Evolutionary conservation across 2,113 vertebrate genomes (phyloP), one percentile per base, ranked within the genome.

Genomic region (Paramisgurnus dabryanus): DNA sequence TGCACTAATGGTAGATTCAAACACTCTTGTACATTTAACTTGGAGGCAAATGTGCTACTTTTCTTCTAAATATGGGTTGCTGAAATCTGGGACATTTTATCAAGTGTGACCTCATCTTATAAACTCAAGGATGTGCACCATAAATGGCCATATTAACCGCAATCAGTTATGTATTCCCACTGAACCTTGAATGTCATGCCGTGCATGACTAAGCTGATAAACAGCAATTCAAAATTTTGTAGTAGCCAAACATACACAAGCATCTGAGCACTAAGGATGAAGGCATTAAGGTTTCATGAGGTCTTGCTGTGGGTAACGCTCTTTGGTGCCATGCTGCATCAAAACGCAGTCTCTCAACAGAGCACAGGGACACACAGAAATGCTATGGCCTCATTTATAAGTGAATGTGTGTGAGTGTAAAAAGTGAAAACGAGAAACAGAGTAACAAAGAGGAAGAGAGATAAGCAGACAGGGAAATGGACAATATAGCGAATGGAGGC

Each of bases 21-120:
- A 34, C 45, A 7, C 7, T 47, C 7, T 8, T 47, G 45, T 7
- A 47, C 45, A 47, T 7, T 47, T 47, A 7, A 8, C 5, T 8
- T 7, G 7, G 10, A 7, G 7, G 10, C 45, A 67, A 34, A 57
- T 17, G 41, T n/a, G 53, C 39, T 63, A 41, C 68, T 71, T 49
- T 61, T 55, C 34, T 69, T 27, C 72, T 71, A 57, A 71, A 83
- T 76, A n/a, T 80, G 67, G 82, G 78, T 76, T 81, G 68, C 64
- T 13, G 41, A 53, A 71, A 85, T 78, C 18, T 81, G 84, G 80
- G 80, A 57, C 49, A 64, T 27, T 11, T 34, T 69, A 72, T 45
- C 41, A 71, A 76, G 65, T 78, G 85, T 92, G 90, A 93, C 90
- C 88, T 93, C 91, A 93, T 91, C 85, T 70, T 76, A 77, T 41